Evolutionary conservation across 2,888 invertebrate genomes (phyloP), one percentile per base, ranked within the genome.

Genomic region (Drosophila buzzatii): DNA sequence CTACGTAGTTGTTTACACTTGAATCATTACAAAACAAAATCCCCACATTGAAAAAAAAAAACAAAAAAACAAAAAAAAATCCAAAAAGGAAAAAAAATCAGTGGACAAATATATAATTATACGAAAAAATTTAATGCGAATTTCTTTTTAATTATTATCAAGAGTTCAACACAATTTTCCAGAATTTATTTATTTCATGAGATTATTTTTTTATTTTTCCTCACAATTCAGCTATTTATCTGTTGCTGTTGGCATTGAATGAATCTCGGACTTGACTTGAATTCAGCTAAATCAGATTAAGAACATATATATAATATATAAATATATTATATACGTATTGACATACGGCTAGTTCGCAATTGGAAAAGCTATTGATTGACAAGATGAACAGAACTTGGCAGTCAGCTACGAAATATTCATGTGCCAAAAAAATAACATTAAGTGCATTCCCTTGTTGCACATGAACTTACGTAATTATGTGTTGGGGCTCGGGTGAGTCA

Each of bases 1-100:
- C 89, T 90, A 85, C 76, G 90, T 87, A 87, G 86, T 89, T 81
- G 90, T 87, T 90, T 89, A 90, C 82, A 90, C 80, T 68, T 89
- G 78, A 87, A 81, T 79, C 82, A 71, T 77, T 58, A 70, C 62
- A 63, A 60, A 64, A 75, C 52, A 70, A 73, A 77, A 73, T 51
- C 37, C 42, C 58, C 64, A 64, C 39, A 37, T 35, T 45, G 14
- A 52, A 58, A 52, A 47, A 52, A 65, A 52, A 56, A 49, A 47
- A 52, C 61, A 62, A 70, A 62, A n/a, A 35, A 56, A 55, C 23
- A 67, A 42, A 55, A 60, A 69, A 58, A 71, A 67, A 37, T 33
- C 33, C 27, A 63, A 47, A 10, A 69, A 20, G 23, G 23, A 66
- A 69, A 71, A 70, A 65, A 81, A 86, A 86, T 75, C 70, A 84